These are phyloP conservation scores for Melipona beecheii DNA, from an alignment of 2,888 invertebrate genomes.

Conservation along the genomic window DNA sequence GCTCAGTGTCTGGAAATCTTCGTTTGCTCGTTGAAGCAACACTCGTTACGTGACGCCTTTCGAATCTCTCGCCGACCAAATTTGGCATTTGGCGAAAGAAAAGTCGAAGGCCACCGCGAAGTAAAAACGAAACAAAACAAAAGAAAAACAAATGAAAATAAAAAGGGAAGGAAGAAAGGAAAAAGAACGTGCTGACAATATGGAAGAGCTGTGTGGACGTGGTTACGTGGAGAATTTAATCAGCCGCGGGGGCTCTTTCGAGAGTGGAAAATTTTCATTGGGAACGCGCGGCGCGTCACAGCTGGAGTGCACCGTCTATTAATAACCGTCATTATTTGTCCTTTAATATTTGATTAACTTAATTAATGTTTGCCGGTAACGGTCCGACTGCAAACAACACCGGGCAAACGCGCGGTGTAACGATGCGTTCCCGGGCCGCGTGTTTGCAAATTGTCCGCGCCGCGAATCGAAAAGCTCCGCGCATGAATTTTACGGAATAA, in stretches of 20 bases:
- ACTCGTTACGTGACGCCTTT: slow-evolving; percentile 9
- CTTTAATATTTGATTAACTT: slow-evolving; percentile 50
- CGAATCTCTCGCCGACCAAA: slow-evolving; percentile 13
- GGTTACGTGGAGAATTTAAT: slow-evolving; percentile 7
- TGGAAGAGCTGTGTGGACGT: background rate
- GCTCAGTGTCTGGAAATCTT: background rate
- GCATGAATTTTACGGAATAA: slow-evolving; percentile 40
- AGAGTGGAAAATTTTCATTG: background rate
- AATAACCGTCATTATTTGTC: slow-evolving; percentile 47
- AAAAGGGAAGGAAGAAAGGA: too few species aligned
- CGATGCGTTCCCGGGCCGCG: background rate
- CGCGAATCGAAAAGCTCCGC: slow-evolving; percentile 19
- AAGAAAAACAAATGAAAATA: too few species aligned
- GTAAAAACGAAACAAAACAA: background rate
- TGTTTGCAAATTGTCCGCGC: slow-evolving; percentile 33
- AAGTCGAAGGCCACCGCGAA: background rate
- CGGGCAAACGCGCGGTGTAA: background rate
- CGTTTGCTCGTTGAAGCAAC: background rate
- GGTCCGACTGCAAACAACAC: slow-evolving; percentile 27
- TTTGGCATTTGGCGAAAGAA: slow-evolving; percentile 11
- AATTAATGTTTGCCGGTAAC: slow-evolving; percentile 45
- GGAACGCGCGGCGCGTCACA: background rate
- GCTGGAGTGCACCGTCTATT: slow-evolving; percentile 19
- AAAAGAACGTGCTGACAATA: background rate
- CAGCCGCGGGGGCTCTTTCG: background rate